Base-by-base conservation (phyloP, 1,140 invertebrate species). In the Drosophila parvula region DNA sequence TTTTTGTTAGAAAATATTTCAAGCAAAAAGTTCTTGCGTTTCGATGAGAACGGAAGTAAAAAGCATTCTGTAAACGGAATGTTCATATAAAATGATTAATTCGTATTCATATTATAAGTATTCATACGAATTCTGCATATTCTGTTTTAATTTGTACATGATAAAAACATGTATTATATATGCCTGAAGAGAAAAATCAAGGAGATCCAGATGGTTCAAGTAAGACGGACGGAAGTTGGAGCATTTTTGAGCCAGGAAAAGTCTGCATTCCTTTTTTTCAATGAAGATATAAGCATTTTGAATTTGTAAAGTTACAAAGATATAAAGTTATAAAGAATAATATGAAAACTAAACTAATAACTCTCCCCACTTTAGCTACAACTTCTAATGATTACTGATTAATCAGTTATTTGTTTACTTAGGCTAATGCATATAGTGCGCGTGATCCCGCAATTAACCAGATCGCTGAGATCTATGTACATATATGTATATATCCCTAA, bases 31-130 rank as follows among this genome's bases (percentile, higher is more conserved):
- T 5, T 22, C 14, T 58, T n/a, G 27, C 34, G 22, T 18, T 27
- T 30, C 28, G 8, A 2, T 67, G 45, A 36, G 64, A 68, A 68
- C 64, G 64, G 64, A 68, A 64, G 45, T 36, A n/a, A n/a, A 27
- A 18, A 12, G 60, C 45, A 32, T 47, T 45, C 40, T 12, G 38
- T 9, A 40, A 30, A 27, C 6, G 14, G 10, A 27, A 11, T 18
- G 6, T 18, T 27, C 8, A 5, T 14, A 22, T 18, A 18, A 51
- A 22, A 16, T 14, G 50, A 18, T 51, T 18, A 51, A 12, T 53
- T 53, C 16, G 11, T 14, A 53, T 53, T 34, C 6, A 53, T 18
- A 14, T 51, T 7, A 34, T 4, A 53, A 14, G 12, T 22, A 14
- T 14, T 4, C 3, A 36, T 5, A 18, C 3, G 4, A 14, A 53